phyloP scores from a whole-genome alignment of 37 sponge, comb jelly and placozoan genomes.

The Hexactinellida sp. region DNA sequence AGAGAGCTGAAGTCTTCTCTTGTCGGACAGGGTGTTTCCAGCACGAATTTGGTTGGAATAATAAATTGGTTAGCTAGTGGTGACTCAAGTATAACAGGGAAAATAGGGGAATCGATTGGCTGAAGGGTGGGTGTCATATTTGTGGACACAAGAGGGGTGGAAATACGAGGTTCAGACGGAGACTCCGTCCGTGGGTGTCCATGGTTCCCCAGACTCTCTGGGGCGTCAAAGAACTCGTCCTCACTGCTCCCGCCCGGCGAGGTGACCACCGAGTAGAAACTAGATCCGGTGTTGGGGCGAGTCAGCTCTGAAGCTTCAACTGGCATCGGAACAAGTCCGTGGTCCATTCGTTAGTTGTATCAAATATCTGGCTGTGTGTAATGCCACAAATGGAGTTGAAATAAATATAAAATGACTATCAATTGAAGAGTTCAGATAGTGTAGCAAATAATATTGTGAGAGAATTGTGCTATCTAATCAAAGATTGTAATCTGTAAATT shows the following conservation, averaged over 20 bases:
- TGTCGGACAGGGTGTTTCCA: background rate
- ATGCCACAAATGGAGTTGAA: too few species aligned
- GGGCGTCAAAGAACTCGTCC: constrained; percentile 10
- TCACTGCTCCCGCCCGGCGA: background rate
- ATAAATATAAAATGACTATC: too few species aligned
- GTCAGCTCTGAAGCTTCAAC: background rate
- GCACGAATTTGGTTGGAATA: background rate
- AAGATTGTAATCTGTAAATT: too few species aligned
- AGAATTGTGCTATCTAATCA: too few species aligned
- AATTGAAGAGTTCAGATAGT: too few species aligned
- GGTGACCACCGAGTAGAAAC: background rate
- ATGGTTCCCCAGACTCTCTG: background rate
- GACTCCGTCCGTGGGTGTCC: background rate
- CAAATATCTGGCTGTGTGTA: too few species aligned
- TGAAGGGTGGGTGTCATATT: background rate
- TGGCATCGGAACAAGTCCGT: background rate
- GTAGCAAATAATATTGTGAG: too few species aligned
- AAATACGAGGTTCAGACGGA: background rate
- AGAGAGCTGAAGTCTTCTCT: background rate
- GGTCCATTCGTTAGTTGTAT: too few species aligned
- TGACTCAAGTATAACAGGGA: background rate
- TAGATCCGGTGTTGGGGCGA: background rate
- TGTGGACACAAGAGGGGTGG: background rate
- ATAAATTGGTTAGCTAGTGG: too few species aligned
- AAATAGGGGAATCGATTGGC: background rate